These are phyloP conservation scores for Trimorus sp. DNA, from an alignment of 2,888 invertebrate genomes.

Conservation along the genomic window DNA sequence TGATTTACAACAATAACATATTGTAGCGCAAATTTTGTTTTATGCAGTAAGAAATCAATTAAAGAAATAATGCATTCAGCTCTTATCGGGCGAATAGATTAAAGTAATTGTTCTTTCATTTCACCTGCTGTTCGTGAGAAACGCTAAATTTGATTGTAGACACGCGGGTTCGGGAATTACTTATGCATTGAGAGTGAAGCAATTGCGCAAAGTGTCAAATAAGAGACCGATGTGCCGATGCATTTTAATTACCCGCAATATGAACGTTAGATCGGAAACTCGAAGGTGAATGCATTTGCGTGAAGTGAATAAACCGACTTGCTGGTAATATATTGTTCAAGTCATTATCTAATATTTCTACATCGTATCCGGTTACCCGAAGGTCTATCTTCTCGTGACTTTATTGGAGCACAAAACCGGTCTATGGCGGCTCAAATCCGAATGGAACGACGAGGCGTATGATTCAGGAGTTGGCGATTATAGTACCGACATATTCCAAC, in stretches of 20 bases:
- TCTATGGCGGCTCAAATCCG: slow-evolving; percentile 43
- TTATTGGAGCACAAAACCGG: slow-evolving; percentile 62
- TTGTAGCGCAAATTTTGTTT: no score
- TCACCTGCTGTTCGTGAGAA: background rate
- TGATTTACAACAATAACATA: no score
- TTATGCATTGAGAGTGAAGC: slow-evolving; percentile 15
- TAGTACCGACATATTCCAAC: slow-evolving; percentile 43
- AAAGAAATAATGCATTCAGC: no score
- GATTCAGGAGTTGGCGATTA: slow-evolving; percentile 51
- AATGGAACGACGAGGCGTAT: slow-evolving; percentile 58
- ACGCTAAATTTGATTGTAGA: slow-evolving; percentile 15
- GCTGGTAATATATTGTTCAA: slow-evolving; percentile 52
- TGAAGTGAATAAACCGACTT: slow-evolving; percentile 29
- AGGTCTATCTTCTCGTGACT: slow-evolving; percentile 58
- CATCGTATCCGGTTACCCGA: slow-evolving; percentile 61
- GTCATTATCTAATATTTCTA: slow-evolving; percentile 65
- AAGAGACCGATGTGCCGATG: slow-evolving; percentile 42
- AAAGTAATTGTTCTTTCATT: slow-evolving; percentile 21
- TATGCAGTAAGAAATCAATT: no score
- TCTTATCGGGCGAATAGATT: background rate
- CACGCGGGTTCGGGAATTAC: slow-evolving; percentile 18
- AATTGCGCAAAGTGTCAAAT: slow-evolving; percentile 37
- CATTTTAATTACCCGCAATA: slow-evolving; percentile 49
- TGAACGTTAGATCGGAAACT: slow-evolving; percentile 28
- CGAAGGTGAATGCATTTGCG: slow-evolving; percentile 30